Percentiles rank a stretch among this genome's conserved stretches.
phyloP scores from a whole-genome alignment of 1,140 invertebrate genomes.

The Cheumatopsyche charites region DNA sequence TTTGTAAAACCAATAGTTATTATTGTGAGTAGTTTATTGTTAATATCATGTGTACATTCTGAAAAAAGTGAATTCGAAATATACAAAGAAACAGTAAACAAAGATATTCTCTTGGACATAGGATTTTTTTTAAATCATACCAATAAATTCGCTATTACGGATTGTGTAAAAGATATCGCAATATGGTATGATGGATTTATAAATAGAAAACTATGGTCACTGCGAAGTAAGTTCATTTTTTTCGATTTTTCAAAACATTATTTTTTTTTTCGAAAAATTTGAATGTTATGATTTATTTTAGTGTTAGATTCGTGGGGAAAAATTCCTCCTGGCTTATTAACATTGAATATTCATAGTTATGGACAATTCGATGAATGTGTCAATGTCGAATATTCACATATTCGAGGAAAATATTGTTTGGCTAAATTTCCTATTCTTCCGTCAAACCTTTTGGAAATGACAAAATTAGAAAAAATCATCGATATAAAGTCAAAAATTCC shows the following conservation, averaged over 20 bases:
- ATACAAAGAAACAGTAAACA: not conserved
- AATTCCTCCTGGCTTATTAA: constrained; percentile 4
- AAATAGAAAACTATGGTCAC: not conserved
- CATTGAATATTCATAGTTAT: constrained; percentile 13
- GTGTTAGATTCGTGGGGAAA: constrained; percentile 12
- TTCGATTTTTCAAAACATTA: not conserved
- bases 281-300: not conserved
- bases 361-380: constrained; percentile 25
- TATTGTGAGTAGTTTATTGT: no score
- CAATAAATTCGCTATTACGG: not conserved
- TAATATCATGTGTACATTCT: no score
- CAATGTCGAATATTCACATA: not conserved
- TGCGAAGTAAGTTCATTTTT: not conserved
- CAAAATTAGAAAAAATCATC: no score
- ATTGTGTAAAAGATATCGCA: not conserved
- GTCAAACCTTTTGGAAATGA: no score
- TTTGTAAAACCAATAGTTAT: no score
- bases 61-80: not conserved
- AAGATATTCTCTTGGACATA: not conserved
- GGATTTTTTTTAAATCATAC: not conserved
- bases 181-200: not conserved
- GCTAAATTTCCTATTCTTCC: constrained; percentile 19
- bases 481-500: no score
- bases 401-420: constrained; percentile 19
- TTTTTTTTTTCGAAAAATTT: not conserved